Base-by-base conservation (phyloP, 2,797 vertebrate genomes). In the Neosalanx taihuensis region DNA sequence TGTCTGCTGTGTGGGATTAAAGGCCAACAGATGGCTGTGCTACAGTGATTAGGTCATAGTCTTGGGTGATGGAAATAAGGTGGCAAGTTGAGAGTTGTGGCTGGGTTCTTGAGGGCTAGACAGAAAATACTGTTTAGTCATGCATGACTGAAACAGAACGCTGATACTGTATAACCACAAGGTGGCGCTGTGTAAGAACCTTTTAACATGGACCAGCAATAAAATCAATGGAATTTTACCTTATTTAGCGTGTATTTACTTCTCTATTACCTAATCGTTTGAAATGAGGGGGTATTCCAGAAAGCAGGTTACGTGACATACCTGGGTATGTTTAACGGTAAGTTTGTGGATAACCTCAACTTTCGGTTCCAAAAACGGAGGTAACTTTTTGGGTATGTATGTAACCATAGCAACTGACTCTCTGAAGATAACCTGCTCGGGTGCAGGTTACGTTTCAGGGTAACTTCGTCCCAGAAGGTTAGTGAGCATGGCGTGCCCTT, bases 141-240 rank as follows among this genome's bases (percentile, higher is more conserved):
- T 73, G 74, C 72, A 71, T 41, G 71, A 72, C 72, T 4, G 31
- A 72, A 71, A 35, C 63, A 67, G 37, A 72, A 62, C 68, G 58
- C 67, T 76, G 72, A 76, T 10, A 64, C 69, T 70, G 51, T 74
- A n/a, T 41, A 71, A 62, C 86, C 88, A 83, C 79, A 74, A 65
- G 79, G 72, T 77, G 84, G 76, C 70, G 56, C 79, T 88, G 86
- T 87, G 76, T 76, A 67, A 37, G 49, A 71, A 67, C 51, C 41
- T 72, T 70, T 5, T 70, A 68, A 76, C 80, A 83, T 77, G 87
- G 73, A 81, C 77, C 70, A 89, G 90, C 90, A 94, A 93, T 93
- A 93, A 94, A 93, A 87, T 85, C 88, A 88, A 90, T 88, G 85
- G 70, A 71, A 84, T 92, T 92, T 93, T 91, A 92, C 77, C 65